Conservation (phyloP, 2,888 invertebrate species). For the Melanostoma mellinum region DNA sequence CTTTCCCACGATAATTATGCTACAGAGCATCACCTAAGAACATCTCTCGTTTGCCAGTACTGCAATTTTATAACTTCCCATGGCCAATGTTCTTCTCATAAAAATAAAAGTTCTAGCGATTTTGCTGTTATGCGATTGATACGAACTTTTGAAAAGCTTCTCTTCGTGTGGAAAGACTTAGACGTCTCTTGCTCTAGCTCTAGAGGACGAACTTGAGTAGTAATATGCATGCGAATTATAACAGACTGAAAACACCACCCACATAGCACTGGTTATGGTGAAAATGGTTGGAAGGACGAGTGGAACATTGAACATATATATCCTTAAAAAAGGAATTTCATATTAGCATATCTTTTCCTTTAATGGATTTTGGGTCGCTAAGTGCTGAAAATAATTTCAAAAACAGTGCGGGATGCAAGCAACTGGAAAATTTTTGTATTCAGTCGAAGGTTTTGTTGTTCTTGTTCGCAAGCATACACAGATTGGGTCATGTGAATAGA, state of each 20-base stretch:
- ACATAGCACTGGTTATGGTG: slow-evolving; percentile 12
- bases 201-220: slow-evolving; percentile 30
- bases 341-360: slow-evolving; percentile 27
- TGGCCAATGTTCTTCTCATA: slow-evolving; percentile 38
- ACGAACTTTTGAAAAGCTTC: slow-evolving; percentile 21
- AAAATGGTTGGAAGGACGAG: neutral
- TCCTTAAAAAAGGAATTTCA: slow-evolving; percentile 14
- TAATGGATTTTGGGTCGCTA: slow-evolving; percentile 1
- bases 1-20: slow-evolving; percentile 70
- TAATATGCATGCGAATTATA: slow-evolving; percentile 40
- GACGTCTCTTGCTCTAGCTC: slow-evolving; percentile 22
- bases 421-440: slow-evolving; percentile 4
- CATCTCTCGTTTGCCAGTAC: slow-evolving; percentile 25
- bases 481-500: too few relatives aligned
- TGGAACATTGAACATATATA: slow-evolving; percentile 26
- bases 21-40: slow-evolving; percentile 39
- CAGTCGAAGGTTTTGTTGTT: too few relatives aligned
- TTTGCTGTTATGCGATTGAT: slow-evolving; percentile 25
- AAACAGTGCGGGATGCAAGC: slow-evolving; percentile 31
- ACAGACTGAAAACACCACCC: slow-evolving; percentile 15
- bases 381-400: slow-evolving; percentile 19
- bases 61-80: slow-evolving; percentile 23
- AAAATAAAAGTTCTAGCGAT: slow-evolving; percentile 5
- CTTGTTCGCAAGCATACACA: too few relatives aligned
- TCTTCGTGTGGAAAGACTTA: slow-evolving; percentile 37